A percentile compares a stretch with the other conserved stretches of the same genome.
Conservation (phyloP, 2,888 invertebrate species). For the Scaptomyza parva region DNA sequence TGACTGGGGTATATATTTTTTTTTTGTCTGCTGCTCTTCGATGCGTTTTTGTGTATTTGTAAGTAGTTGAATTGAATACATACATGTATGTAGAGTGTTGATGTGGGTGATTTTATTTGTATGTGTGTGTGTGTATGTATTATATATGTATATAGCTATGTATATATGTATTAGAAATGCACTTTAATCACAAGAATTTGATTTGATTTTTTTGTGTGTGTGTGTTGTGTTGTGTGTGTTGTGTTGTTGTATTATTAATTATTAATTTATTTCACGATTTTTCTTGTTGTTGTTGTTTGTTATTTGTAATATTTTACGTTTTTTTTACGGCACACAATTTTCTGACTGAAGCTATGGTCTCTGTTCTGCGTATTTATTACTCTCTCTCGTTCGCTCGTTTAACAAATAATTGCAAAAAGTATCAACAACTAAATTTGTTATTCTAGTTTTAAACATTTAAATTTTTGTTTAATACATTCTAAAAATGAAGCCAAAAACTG, state of each 20-base stretch:
- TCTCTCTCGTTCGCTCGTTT: conserved; percentile 46
- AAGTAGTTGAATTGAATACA: conserved; percentile 37
- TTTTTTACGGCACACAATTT: conserved; percentile 60
- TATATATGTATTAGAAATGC: conserved; percentile 74
- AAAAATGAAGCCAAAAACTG: conserved; percentile 70
- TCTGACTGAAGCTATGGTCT: conserved; percentile 49
- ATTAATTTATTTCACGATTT: conserved; percentile 43
- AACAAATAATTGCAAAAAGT: conserved; percentile 80
- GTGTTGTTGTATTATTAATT: conserved; percentile 18
- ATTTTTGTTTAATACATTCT: conserved; percentile 76
- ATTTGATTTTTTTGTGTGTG: conserved; percentile 51
- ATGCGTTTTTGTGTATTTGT: conserved; percentile 44
- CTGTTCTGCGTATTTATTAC: conserved; percentile 10
- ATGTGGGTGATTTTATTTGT: conserved; percentile 3
- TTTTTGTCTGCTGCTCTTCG: conserved; percentile 10
- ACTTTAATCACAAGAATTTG: conserved; percentile 81
- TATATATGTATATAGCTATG: conserved; percentile 33
- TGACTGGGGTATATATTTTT: neutral
- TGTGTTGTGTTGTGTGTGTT: conserved; percentile 31
- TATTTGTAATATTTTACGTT: no score
- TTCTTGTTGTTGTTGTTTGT: conserved; percentile 4
- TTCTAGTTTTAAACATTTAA: conserved; percentile 79
- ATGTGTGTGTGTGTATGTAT: conserved; percentile 19
- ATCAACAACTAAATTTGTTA: conserved; percentile 82
- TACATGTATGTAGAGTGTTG: conserved; percentile 20